Base-by-base conservation (phyloP, 2,797 vertebrate species). In the Brachyrhaphis roseni region DNA sequence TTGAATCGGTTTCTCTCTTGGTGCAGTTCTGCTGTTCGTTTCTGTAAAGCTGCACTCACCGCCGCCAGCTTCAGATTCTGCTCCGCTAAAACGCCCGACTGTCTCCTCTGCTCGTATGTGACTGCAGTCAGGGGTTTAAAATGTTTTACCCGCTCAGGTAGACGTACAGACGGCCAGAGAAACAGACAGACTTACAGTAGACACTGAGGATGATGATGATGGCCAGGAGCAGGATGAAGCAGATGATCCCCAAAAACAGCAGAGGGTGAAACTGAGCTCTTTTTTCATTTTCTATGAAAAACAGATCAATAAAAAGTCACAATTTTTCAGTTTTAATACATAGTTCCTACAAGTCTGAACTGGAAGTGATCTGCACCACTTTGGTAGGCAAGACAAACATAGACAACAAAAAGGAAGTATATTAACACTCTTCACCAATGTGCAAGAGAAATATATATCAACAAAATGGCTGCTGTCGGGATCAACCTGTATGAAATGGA, bases 1-100 rank as follows among this genome's bases (percentile, higher is more conserved):
- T 90, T 93, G 51, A 94, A 84, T 28, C 47, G 34, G 41, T 93
- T 83, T 46, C 23, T 85, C 41, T 89, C 83, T 85, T 76, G 77
- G 74, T 0, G 66, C 82, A 94, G 80, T 15, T 89, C 71, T 2
- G 73, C 28, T 0, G 62, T 87, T 41, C 4, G 81, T 6, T 12
- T 81, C 82, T 84, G 39, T 31, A 92, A 78, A 4, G 55, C n/a
- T 0, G 7, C 3, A 13, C 45, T 89, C 46, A 90, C 80, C 15
- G 39, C 41, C 7, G 4, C 0, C 81, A 93, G 79, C 74, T 80
- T 74, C 74, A 34, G 75, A 15, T 79, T 91, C 75, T 73, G 49
- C 0, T 18, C 51, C 0, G 59, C 80, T 2, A 89, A 8, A 15
- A 51, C 55, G 20, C 4, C 1, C 57, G 43, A 81, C 26, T 88